phyloP scores from a whole-genome alignment of 2,888 invertebrate species.

The Druceiella hillmani region DNA sequence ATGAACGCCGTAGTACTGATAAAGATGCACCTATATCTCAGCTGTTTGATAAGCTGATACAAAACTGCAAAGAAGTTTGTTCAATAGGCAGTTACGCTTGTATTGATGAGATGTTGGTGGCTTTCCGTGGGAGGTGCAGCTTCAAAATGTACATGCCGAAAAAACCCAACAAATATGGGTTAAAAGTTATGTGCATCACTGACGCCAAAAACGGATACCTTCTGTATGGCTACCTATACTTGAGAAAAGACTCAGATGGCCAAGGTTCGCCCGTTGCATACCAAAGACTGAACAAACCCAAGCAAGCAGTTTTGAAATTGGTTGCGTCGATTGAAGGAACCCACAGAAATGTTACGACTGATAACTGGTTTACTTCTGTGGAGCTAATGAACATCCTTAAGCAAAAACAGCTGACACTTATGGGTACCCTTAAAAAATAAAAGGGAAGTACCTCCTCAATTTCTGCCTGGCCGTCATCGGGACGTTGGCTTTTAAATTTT shows the following conservation, averaged over 20 bases:
- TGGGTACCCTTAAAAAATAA: no score
- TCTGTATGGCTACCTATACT: slow-evolving; percentile 12
- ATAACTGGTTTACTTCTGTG: no score
- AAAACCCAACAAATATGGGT: slow-evolving; percentile 18
- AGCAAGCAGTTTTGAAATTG: slow-evolving; percentile 18
- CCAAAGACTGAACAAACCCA: slow-evolving; percentile 13
- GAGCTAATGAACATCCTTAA: no score
- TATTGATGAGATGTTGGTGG: slow-evolving; percentile 17
- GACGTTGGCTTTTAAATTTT: no score
- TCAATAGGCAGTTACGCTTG: slow-evolving; percentile 10
- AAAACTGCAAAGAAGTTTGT: no score
- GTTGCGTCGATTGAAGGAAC: slow-evolving; percentile 14
- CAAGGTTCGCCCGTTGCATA: slow-evolving; percentile 11
- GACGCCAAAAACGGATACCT: slow-evolving; percentile 16
- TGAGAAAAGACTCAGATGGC: slow-evolving; percentile 18
- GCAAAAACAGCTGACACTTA: no score
- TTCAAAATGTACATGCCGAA: slow-evolving; percentile 20
- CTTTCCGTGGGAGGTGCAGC: slow-evolving; percentile 14
- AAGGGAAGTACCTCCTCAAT: no score
- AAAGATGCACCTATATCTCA: slow-evolving; percentile 19
- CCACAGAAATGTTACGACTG: no score
- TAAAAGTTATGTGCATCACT: slow-evolving; percentile 15
- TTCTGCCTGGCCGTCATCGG: no score
- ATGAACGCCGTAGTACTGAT: slow-evolving; percentile 16
- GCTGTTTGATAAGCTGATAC: slow-evolving; percentile 17